These are phyloP conservation scores for Holacanthus passer DNA, from an alignment of 2,113 vertebrate species.

Conservation along the genomic window DNA sequence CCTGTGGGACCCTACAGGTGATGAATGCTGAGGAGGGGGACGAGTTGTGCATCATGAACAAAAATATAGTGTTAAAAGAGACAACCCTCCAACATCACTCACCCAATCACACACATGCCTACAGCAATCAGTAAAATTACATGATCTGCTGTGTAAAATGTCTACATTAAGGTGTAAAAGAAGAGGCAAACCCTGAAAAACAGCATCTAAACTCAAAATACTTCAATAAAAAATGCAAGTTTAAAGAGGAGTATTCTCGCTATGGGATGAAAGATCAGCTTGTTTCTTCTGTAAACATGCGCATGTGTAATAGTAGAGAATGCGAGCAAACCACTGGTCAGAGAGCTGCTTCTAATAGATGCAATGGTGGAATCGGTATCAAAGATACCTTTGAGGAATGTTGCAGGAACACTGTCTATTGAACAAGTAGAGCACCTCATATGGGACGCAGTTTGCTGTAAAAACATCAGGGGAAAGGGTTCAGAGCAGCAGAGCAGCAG, in stretches of 20 bases:
- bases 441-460: constrained; percentile 35
- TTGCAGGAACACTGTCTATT: not conserved
- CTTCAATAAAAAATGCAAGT: constrained; percentile 4
- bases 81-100: not conserved
- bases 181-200: not conserved
- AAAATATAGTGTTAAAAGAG: constrained; percentile 19
- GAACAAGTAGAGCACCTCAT: constrained; percentile 41
- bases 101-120: not conserved
- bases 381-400: constrained; percentile 32
- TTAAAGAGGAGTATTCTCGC: constrained; percentile 8
- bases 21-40: constrained; percentile 1
- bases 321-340: not conserved
- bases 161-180: not conserved
- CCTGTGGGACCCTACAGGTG: constrained; percentile 15
- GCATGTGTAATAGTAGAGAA: constrained; percentile 1
- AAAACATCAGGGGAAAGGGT: constrained; percentile 26
- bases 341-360: constrained; percentile 12
- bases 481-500: constrained; percentile 31
- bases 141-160: constrained; percentile 23
- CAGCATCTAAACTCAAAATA: not conserved
- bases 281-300: constrained; percentile 2
- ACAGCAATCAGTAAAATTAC: constrained; percentile 29
- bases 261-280: not conserved
- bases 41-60: constrained; percentile 7
- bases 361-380: constrained; percentile 19